Evolutionary conservation across 2,888 invertebrate species (phyloP), one percentile per base, ranked within the genome.

Genomic region (Apeira syringaria): DNA sequence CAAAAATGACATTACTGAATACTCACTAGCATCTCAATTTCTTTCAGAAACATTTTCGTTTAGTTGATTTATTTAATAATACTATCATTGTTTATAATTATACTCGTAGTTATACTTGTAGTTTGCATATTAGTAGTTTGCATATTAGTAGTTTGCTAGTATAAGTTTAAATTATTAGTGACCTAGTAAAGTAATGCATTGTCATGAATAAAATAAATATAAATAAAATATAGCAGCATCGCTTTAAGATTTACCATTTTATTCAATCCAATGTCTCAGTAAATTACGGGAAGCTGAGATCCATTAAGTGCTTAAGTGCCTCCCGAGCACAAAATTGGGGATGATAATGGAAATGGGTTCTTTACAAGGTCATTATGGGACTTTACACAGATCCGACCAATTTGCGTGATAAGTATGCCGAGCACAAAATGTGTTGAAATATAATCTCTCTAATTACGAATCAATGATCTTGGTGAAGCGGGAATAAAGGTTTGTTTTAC

Each of bases 251-350:
- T 85, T 84, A 86, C 83, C 83, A 78, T 85, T 86, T 86, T 85
- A 87, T 86, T 86, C 83, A 85, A 86, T 86, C 78, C 80, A 81
- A 71, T 82, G 77, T 80, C 77, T 77, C 76, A 74, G 77, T 81
- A 84, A 85, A 86, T 86, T 83, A 84, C 81, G 77, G 75, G 68
- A 77, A 82, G 82, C 82, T 75, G 82, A 80, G 81, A 87, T 81
- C 85, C 87, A 85, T 88, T 87, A 87, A 87, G 84, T 86, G 80
- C 84, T 86, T 86, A 87, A 86, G 87, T 87, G 86, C 85, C 85
- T 80, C 77, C 77, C 82, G 80, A 85, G 86, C 80, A 81, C 80
- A 76, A 87, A 87, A 88, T 87, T 87, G 84, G 75, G 83, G 83
- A 86, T 85, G 83, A 86, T 86, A 85, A 85, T 87, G 83, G 80